phyloP scores from a whole-genome alignment of 2,113 vertebrate species.

The Calonectris borealis region DNA sequence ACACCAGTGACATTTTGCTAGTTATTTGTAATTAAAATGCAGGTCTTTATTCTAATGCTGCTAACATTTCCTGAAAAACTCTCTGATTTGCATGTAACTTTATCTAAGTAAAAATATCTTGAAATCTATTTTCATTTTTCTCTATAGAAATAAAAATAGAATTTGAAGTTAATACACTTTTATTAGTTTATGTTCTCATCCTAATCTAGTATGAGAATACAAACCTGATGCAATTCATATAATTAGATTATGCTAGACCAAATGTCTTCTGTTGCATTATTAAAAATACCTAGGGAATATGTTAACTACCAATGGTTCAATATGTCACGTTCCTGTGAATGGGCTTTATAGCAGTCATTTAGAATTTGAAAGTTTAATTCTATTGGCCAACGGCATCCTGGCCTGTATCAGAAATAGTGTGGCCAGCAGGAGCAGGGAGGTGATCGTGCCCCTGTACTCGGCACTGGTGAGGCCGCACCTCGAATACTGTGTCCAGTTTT shows the following conservation, averaged over 20 bases:
- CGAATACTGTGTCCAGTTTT: no score
- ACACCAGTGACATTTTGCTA: neutral
- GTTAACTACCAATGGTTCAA: neutral
- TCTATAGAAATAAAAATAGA: neutral
- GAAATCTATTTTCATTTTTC: neutral
- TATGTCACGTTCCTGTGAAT: neutral
- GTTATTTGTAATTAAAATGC: slow-evolving; percentile 12
- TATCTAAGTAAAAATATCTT: neutral
- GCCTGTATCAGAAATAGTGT: no score
- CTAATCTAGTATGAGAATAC: slow-evolving; percentile 27
- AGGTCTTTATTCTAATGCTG: neutral
- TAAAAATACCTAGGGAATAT: neutral
- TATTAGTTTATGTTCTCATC: slow-evolving; percentile 16
- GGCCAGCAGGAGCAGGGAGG: no score
- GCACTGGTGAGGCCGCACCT: no score
- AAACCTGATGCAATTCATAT: neutral
- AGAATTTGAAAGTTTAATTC: neutral
- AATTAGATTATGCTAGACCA: slow-evolving; percentile 5
- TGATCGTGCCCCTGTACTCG: no score
- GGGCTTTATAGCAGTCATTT: neutral
- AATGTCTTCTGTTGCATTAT: slow-evolving; percentile 28
- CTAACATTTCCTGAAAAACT: neutral
- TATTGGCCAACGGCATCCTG: no score
- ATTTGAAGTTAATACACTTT: slow-evolving; percentile 11
- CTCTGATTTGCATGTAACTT: neutral